Percentiles rank a stretch among this genome's conserved stretches.
Evolutionary conservation across 2,797 vertebrate species (phyloP).

Genomic region (Gymnoscopelus braueri): DNA sequence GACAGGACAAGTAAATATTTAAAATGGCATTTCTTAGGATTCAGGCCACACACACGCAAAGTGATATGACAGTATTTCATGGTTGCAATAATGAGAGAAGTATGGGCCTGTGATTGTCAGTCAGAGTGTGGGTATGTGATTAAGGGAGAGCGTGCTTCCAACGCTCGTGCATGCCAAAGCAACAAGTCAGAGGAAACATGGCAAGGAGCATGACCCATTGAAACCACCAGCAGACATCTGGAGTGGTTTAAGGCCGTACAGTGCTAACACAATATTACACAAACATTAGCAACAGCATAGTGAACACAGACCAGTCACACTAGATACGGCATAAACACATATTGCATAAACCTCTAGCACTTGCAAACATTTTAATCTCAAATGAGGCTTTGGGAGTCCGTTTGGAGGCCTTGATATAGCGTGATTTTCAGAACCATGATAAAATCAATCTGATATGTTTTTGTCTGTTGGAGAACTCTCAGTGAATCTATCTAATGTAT

Average conservation of each 20-base stretch:
- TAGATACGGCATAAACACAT: constrained; percentile 2
- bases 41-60: too few species aligned
- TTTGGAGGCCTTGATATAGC: neutral
- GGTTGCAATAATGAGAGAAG: constrained; percentile 12
- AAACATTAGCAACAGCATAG: constrained; percentile 13
- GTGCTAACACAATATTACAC: constrained; percentile 5
- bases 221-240: constrained; percentile 45
- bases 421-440: neutral
- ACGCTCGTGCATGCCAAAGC: constrained; percentile 54
- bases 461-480: constrained; percentile 15
- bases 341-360: neutral
- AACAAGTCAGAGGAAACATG: constrained; percentile 63
- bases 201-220: neutral
- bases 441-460: neutral
- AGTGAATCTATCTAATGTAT: neutral
- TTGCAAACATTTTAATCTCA: constrained; percentile 5
- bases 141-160: constrained; percentile 23
- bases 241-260: constrained; percentile 41
- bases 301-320: constrained; percentile 30
- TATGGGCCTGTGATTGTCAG: neutral
- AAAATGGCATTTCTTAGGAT: constrained; percentile 4
- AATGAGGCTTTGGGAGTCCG: neutral
- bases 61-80: constrained; percentile 24
- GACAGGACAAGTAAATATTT: neutral
- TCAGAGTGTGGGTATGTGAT: neutral